phyloP scores from a whole-genome alignment of 2,797 vertebrate species.

The Galagoides demidoff region DNA sequence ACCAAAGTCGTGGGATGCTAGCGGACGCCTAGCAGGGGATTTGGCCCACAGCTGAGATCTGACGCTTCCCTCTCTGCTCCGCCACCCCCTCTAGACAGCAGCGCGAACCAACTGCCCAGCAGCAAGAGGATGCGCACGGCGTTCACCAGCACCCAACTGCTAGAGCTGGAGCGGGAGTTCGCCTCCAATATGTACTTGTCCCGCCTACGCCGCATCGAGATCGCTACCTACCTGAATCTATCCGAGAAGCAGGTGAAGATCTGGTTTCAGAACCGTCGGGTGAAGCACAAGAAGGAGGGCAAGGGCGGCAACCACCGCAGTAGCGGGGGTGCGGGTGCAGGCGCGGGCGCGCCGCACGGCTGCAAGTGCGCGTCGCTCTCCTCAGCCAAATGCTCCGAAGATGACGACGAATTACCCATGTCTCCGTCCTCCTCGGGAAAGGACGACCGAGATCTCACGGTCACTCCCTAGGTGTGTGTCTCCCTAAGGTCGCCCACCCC shows the following conservation, averaged over 20 bases:
- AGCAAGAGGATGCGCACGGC: slow-evolving; percentile 99
- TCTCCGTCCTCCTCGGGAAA: slow-evolving; percentile 98
- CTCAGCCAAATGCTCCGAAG: slow-evolving; percentile 93
- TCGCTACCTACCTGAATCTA: slow-evolving; percentile 98
- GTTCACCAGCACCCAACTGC: slow-evolving; percentile 98
- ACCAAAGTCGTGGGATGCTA: background rate
- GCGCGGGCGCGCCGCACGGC: slow-evolving; percentile 87
- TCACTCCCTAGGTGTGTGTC: slow-evolving; percentile 91
- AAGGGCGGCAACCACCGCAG: slow-evolving; percentile 93
- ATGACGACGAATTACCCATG: slow-evolving; percentile 94
- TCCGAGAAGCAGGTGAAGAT: slow-evolving; percentile 99
- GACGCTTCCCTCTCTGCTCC: slow-evolving; percentile 48
- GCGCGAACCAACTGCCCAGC: slow-evolving; percentile 95
- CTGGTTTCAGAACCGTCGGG: slow-evolving; percentile 99
- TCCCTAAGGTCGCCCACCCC: background rate
- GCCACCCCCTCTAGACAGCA: slow-evolving; percentile 90
- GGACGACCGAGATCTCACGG: slow-evolving; percentile 95
- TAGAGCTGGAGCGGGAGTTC: slow-evolving; percentile 98
- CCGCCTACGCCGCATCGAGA: slow-evolving; percentile 98
- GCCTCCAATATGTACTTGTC: slow-evolving; percentile 99
- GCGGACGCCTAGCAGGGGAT: background rate
- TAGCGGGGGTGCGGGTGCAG: slow-evolving; percentile 85
- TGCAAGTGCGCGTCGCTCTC: slow-evolving; percentile 96
- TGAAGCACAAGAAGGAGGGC: slow-evolving; percentile 99
- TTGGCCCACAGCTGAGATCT: background rate